phyloP scores from a whole-genome alignment of 1,140 invertebrate species.

The Drosophila fuyamai region DNA sequence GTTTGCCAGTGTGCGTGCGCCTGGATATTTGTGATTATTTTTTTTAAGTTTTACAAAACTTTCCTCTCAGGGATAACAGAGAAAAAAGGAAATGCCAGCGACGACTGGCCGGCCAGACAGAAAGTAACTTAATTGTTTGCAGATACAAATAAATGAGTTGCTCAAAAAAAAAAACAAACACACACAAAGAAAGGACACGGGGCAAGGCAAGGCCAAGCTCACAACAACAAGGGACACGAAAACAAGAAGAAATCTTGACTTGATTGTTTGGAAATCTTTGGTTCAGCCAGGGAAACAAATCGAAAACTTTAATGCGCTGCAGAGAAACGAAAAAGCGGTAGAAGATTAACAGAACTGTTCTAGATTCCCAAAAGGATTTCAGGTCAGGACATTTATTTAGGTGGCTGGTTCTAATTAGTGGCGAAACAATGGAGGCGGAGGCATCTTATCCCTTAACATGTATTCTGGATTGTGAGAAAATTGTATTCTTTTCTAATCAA shows the following conservation, averaged over 20 bases:
- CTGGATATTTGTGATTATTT: constrained; percentile 61
- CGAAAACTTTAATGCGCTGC: constrained; percentile 41
- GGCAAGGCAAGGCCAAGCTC: constrained; percentile 21
- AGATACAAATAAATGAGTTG: constrained; percentile 79
- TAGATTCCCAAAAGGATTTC: constrained; percentile 43
- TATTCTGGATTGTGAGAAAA: not conserved
- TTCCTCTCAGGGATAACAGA: constrained; percentile 40
- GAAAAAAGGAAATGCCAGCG: constrained; percentile 39
- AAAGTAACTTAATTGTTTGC: constrained; percentile 80
- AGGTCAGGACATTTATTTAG: constrained; percentile 49
- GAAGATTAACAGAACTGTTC: constrained; percentile 44
- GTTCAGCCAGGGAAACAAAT: constrained; percentile 32
- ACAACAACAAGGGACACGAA: constrained; percentile 29
- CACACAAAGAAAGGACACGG: constrained; percentile 19
- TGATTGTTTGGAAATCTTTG: constrained; percentile 51
- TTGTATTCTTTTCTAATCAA: constrained; percentile 1
- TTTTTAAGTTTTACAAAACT: constrained; percentile 70
- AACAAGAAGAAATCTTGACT: constrained; percentile 48
- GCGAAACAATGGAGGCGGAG: not conserved
- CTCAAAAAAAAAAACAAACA: constrained; percentile 23
- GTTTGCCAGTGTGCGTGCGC: constrained; percentile 41
- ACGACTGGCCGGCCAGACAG: constrained; percentile 45
- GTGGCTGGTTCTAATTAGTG: constrained; percentile 30
- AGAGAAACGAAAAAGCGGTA: constrained; percentile 1
- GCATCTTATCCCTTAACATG: constrained; percentile 3